Conservation (phyloP, 2,113 vertebrate species). For the Pelmatolapia mariae region DNA sequence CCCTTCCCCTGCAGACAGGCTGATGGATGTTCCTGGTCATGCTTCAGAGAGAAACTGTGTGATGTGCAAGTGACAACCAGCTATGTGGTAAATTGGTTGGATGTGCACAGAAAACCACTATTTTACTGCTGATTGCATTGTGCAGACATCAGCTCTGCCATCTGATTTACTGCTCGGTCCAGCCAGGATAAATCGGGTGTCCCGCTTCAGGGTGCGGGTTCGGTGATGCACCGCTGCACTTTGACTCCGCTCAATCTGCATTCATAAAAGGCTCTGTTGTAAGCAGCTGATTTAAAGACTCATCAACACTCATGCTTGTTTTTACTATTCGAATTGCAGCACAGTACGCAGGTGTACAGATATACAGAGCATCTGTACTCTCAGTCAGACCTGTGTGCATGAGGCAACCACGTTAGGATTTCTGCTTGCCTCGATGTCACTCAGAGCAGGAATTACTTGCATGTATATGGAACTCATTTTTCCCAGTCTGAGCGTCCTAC, state of each 20-base stretch:
- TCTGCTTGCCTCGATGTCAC: accelerated
- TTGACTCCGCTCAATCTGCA: not conserved
- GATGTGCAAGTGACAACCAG: not conserved
- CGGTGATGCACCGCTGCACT: not conserved
- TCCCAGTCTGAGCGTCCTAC: not conserved
- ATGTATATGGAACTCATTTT: not conserved
- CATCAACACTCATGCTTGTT: not conserved
- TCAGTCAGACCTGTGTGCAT: not conserved
- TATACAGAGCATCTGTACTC: not conserved
- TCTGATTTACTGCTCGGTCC: not conserved
- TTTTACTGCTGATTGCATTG: accelerated
- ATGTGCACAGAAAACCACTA: not conserved
- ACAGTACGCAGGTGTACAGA: not conserved
- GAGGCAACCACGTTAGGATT: not conserved
- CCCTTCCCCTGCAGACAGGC: not conserved
- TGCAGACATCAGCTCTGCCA: not conserved
- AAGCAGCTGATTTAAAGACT: not conserved
- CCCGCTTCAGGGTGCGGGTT: accelerated
- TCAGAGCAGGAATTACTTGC: not conserved
- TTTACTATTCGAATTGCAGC: not conserved
- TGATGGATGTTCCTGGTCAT: not conserved
- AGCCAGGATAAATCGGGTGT: accelerated
- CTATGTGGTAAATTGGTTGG: not conserved
- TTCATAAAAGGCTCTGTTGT: not conserved
- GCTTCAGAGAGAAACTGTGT: not conserved